Percentiles rank a stretch among this genome's conserved stretches.
phyloP scores from a whole-genome alignment of 2,888 invertebrate genomes.

The Apotomis capreana region DNA sequence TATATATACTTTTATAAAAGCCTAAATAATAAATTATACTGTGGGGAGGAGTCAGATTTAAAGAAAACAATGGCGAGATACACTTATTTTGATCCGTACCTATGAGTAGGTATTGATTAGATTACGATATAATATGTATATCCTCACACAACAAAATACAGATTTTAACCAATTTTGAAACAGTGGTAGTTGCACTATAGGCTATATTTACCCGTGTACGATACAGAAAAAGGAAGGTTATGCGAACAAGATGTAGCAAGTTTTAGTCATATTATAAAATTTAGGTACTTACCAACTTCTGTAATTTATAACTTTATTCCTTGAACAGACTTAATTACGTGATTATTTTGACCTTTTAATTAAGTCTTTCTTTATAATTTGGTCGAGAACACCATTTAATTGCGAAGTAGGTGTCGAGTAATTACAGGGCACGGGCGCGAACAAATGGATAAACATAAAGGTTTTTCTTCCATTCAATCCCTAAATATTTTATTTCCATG shows the following conservation, averaged over 20 bases:
- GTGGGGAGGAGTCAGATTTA: too few species aligned
- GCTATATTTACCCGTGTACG: too few species aligned
- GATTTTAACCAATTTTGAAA: too few species aligned
- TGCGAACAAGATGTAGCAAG: too few species aligned
- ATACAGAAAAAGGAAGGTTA: not conserved
- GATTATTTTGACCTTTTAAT: constrained; percentile 54
- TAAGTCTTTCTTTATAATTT: constrained; percentile 51
- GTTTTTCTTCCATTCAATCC: constrained; percentile 29
- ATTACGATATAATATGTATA: too few species aligned
- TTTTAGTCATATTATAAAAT: not conserved
- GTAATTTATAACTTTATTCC: not conserved
- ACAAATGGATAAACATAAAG: constrained; percentile 42
- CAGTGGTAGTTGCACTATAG: too few species aligned
- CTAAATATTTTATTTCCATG: constrained; percentile 39
- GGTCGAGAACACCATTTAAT: constrained; percentile 55
- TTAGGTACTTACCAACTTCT: not conserved
- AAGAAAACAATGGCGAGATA: too few species aligned
- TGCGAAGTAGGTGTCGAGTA: constrained; percentile 46
- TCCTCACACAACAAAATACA: too few species aligned
- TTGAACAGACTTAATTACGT: constrained; percentile 46
- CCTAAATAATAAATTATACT: too few species aligned
- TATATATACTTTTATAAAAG: too few species aligned
- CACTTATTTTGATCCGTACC: too few species aligned
- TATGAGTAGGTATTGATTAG: too few species aligned
- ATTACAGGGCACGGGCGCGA: constrained; percentile 45